These are phyloP conservation scores for Aethes cnicana DNA, from an alignment of 2,888 invertebrate species.

Conservation along the genomic window DNA sequence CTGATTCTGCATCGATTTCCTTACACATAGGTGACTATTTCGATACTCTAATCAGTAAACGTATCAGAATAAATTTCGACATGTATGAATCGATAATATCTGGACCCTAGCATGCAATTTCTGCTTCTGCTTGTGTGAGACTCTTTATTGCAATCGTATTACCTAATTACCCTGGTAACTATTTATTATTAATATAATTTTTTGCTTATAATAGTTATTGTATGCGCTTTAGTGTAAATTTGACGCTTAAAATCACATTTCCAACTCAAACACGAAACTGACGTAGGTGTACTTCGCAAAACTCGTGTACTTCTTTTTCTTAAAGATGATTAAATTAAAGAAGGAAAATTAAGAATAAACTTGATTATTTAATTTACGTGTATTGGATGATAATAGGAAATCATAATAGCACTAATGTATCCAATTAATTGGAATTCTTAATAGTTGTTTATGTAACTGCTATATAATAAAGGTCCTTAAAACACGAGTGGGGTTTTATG, in stretches of 20 bases:
- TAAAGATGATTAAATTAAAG: no score
- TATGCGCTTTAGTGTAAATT: conserved; percentile 24
- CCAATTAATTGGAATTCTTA: no score
- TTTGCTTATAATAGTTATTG: conserved; percentile 24
- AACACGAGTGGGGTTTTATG: no score
- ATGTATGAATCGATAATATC: conserved; percentile 2
- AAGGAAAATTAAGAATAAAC: no score
- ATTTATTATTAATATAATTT: conserved; percentile 27
- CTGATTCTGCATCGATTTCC: conserved; percentile 13
- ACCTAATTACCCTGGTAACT: neutral
- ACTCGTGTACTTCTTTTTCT: no score
- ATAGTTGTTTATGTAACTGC: no score
- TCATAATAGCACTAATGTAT: no score
- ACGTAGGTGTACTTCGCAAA: no score
- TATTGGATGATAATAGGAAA: no score
- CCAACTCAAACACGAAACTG: conserved; percentile 4
- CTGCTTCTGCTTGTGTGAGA: conserved; percentile 13
- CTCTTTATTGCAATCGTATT: conserved; percentile 6
- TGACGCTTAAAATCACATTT: conserved; percentile 19
- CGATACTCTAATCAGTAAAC: conserved; percentile 6
- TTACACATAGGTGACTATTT: conserved; percentile 10
- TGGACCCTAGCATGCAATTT: conserved; percentile 22
- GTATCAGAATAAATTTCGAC: neutral
- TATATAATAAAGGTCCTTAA: no score
- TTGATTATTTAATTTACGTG: no score